Conservation (phyloP, 1,140 invertebrate genomes). For the Macrobrachium rosenbergii region DNA sequence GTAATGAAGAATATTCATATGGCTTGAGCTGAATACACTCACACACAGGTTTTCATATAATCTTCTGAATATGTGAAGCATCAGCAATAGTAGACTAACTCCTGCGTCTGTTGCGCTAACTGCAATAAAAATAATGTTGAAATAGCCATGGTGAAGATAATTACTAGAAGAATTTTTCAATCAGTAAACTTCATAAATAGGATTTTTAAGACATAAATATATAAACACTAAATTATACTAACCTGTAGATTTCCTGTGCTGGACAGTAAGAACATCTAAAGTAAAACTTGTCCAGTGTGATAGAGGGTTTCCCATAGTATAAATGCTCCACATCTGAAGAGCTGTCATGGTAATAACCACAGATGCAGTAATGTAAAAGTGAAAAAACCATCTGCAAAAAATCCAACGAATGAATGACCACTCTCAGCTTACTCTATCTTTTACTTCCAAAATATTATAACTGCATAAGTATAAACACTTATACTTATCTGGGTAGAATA, state of each 20-base stretch:
- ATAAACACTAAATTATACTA: neutral
- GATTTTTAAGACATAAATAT: neutral
- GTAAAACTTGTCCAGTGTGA: neutral
- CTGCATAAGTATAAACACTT: too few relatives aligned
- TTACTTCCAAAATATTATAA: neutral
- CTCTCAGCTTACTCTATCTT: too few relatives aligned
- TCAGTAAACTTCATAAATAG: neutral
- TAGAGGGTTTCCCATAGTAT: neutral
- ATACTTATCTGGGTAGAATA: too few relatives aligned
- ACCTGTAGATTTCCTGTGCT: slow-evolving; percentile 43
- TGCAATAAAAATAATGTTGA: neutral
- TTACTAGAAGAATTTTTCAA: neutral
- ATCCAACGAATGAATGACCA: neutral
- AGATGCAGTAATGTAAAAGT: slow-evolving; percentile 43
- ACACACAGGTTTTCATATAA: slow-evolving; percentile 84
- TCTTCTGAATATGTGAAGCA: slow-evolving; percentile 71
- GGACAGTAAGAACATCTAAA: slow-evolving; percentile 40
- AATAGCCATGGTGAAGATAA: neutral
- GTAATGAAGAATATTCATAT: slow-evolving; percentile 86
- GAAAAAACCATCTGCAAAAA: slow-evolving; percentile 51
- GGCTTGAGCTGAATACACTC: slow-evolving; percentile 83
- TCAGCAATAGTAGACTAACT: slow-evolving; percentile 65
- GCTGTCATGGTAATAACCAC: slow-evolving; percentile 26
- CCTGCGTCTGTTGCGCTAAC: slow-evolving; percentile 48
- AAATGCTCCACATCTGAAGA: slow-evolving; percentile 19